Conservation (phyloP, 2,797 vertebrate genomes). For the Pangasius krempfi region DNA sequence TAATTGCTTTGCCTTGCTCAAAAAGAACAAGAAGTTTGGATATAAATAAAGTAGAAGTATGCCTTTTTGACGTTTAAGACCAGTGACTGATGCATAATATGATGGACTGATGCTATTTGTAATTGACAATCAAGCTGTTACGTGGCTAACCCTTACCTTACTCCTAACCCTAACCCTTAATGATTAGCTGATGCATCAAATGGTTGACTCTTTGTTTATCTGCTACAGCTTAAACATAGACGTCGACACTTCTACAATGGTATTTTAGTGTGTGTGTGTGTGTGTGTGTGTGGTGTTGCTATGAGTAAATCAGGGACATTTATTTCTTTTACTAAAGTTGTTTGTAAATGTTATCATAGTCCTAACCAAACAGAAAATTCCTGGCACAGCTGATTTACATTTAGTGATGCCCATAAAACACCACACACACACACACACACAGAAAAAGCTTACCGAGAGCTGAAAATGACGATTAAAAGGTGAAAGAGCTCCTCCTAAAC, state of each 20-base stretch:
- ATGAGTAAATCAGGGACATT: too few relatives aligned
- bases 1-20: background rate
- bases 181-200: background rate
- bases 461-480: background rate
- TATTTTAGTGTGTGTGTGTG: background rate
- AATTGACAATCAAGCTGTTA: background rate
- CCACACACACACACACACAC: background rate
- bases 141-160: background rate
- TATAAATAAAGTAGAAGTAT: background rate
- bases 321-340: background rate
- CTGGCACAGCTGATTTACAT: background rate
- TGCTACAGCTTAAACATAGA: background rate
- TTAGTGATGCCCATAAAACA: background rate
- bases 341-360: background rate
- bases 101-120: background rate
- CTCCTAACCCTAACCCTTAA: background rate
- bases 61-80: background rate
- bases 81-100: background rate
- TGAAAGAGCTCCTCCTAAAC: background rate
- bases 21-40: background rate
- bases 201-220: too few relatives aligned
- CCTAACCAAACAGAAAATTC: background rate
- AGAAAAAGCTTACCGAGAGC: background rate
- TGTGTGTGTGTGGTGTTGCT: background rate
- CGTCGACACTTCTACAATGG: background rate